Conservation (phyloP, 2,113 vertebrate genomes). For the Paradoxurus hermaphroditus region DNA sequence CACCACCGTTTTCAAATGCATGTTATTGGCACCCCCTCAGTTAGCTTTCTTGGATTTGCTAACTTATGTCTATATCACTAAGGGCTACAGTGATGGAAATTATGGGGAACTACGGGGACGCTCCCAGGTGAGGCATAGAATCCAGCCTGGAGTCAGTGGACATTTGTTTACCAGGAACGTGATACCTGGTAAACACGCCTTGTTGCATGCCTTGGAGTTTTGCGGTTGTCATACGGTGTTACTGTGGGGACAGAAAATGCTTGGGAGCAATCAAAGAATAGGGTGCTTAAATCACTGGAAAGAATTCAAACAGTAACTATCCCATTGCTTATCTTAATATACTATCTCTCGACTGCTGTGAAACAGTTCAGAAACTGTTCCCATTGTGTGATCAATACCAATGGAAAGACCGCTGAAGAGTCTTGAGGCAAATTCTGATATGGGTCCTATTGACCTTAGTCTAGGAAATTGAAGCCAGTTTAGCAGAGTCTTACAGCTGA, state of each 20-base stretch:
- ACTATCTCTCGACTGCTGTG: not conserved
- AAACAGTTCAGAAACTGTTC: not conserved
- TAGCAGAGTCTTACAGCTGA: not conserved
- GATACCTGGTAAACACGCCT: not conserved
- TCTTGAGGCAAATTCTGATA: constrained; percentile 31
- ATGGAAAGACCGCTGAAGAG: not conserved
- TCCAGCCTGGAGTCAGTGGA: not conserved
- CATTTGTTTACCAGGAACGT: not conserved
- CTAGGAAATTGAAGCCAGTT: constrained; percentile 23
- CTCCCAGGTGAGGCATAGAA: not conserved
- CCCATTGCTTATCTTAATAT: not conserved
- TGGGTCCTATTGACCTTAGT: constrained; percentile 7
- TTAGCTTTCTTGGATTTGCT: not conserved
- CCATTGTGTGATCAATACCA: constrained; percentile 9
- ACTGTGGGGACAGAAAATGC: not conserved
- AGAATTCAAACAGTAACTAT: not conserved
- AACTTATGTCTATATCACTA: not conserved
- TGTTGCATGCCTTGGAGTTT: not conserved
- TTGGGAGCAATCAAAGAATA: not conserved
- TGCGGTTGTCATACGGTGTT: not conserved
- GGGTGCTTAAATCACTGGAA: not conserved
- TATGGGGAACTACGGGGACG: not conserved
- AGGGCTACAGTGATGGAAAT: not conserved
- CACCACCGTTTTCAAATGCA: not conserved
- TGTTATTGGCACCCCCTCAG: not conserved